Base-by-base conservation (phyloP, 2,113 vertebrate species). In the Callopanchax toddi region DNA sequence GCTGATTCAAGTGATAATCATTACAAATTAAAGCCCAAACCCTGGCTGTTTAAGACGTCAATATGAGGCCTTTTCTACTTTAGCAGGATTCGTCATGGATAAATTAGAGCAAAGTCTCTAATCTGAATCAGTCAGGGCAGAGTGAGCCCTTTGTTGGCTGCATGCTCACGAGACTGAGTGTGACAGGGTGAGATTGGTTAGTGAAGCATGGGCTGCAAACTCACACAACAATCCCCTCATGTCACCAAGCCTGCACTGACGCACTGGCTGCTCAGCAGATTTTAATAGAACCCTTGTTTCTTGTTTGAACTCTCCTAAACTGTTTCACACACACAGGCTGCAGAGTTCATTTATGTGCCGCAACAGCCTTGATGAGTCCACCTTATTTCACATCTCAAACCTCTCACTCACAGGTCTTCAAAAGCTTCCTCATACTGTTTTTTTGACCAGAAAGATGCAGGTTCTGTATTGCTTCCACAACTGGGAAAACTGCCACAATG, bases 131-230 rank as follows among this genome's bases (percentile, higher is more conserved):
- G 67, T 18, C 37, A 7, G 54, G 59, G 54, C 72, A 81, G 67
- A 85, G 70, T 61, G 70, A 56, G 67, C 56, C 68, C 77, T 87
- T 87, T 81, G 83, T 86, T 74, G 58, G 15, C 49, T 1, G 46
- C 22, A 2, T 39, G 61, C 64, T 84, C 85, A 69, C 23, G 11
- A 46, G 81, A 60, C 67, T 29, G 26, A 18, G 57, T 34, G 74
- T 66, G 64, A 83, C 53, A 29, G 20, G 74, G 46, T 48, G 51
- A 51, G 60, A 68, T 71, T 57, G 40, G 43, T 59, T 65, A 67
- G 45, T 11, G 49, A 58, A 72, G n/a, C n/a, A n/a, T n/a, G n/a
- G n/a, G n/a, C n/a, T n/a, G n/a, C n/a, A n/a, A n/a, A n/a, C n/a
- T n/a, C n/a, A 72, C 72, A 45, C 39, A 56, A 49, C 48, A 71